Base-by-base conservation (phyloP, 2,888 invertebrate species). In the Sepiola atlantica region DNA sequence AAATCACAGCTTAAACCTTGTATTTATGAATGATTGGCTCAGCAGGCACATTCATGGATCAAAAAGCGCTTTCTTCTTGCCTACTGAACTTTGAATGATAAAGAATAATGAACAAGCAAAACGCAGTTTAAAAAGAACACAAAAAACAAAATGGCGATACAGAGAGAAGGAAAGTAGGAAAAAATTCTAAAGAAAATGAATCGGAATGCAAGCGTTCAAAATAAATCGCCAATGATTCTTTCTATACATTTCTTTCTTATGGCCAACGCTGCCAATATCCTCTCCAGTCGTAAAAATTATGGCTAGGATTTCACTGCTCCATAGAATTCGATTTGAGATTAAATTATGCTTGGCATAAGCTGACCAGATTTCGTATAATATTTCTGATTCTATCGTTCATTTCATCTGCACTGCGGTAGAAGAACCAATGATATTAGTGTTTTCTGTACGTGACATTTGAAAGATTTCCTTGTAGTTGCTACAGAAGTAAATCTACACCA, bases 241-340 rank as follows among this genome's bases (percentile, higher is more conserved):
- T n/a, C 77, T 14, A n/a, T 77, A 32, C n/a, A 77, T 32, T 32
- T 32, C 77, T 77, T 77, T 77, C 77, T 14, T 32, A 16, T 14
- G 45, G 28, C 61, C 61, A 12, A 32, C 77, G 12, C 32, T 77
- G 20, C 77, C 77, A 77, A 77, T 77, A 77, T 77, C n/a, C 77
- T 77, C 77, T 77, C 77, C 77, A 77, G 77, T 77, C 77, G 77
- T 77, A 77, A 77, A 77, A 77, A 77, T 77, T 77, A 77, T 77
- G 77, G 77, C 77, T 77, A 32, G 77, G 77, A 77, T 77, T 77
- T 77, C 77, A 77, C 77, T 77, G 77, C 32, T 77, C 77, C 77
- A 77, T 77, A 77, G 77, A 77, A 77, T 77, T 77, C 77, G 77
- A 77, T 77, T 77, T 77, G 77, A 77, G 77, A 77, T 77, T 77